Evolutionary conservation across 2,113 vertebrate species (phyloP).

Genomic region (Rutilus rutilus): DNA sequence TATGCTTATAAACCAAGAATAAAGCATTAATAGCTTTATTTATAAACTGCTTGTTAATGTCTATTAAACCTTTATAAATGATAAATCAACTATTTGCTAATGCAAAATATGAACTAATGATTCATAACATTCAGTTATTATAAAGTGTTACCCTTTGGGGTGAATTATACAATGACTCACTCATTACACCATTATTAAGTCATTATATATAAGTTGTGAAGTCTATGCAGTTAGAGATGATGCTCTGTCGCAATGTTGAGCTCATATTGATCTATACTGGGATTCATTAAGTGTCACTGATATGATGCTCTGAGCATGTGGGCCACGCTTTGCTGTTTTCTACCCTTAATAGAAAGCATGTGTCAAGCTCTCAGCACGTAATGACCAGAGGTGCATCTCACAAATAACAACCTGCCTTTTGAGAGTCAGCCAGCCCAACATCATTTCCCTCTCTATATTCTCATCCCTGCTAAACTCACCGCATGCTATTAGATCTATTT

Average conservation of each 20-base stretch:
- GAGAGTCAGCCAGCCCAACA: conserved; percentile 23
- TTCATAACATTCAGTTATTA: too few relatives aligned
- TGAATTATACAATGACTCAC: too few relatives aligned
- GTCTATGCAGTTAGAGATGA: conserved; percentile 3
- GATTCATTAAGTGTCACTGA: conserved; percentile 51
- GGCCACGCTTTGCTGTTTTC: conserved; percentile 34
- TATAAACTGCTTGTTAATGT: too few relatives aligned
- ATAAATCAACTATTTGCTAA: too few relatives aligned
- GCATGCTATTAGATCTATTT: conserved; percentile 35
- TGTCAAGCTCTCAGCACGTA: conserved; percentile 42
- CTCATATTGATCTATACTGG: conserved; percentile 48
- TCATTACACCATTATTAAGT: too few relatives aligned
- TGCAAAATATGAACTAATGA: too few relatives aligned
- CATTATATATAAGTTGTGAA: background rate
- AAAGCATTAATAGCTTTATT: too few relatives aligned
- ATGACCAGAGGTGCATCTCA: conserved; percentile 48
- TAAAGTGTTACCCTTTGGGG: too few relatives aligned
- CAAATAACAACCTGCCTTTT: conserved; percentile 51
- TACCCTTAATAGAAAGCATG: conserved; percentile 54
- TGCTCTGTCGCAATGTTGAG: conserved; percentile 26
- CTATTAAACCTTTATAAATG: too few relatives aligned
- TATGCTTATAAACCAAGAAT: too few relatives aligned
- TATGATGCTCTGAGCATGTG: conserved; percentile 5
- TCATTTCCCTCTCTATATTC: conserved; percentile 37
- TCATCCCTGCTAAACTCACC: conserved; percentile 23